Conservation (phyloP, 1,140 invertebrate genomes). For the Pararge aegeria region DNA sequence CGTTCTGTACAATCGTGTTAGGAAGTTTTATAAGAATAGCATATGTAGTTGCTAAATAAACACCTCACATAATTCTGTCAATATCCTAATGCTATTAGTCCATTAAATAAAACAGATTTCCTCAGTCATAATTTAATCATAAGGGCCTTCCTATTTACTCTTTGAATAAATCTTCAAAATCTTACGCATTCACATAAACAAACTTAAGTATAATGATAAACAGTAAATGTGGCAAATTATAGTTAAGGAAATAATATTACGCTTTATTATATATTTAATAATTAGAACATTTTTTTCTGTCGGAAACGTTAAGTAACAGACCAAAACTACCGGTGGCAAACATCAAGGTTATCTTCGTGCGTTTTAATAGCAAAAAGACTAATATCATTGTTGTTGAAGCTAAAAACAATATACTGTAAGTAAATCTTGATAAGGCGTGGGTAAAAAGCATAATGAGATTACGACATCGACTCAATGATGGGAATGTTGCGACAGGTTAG, state of each 20-base stretch:
- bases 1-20: too few species aligned
- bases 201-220: not conserved
- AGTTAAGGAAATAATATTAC: not conserved
- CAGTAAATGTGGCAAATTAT: not conserved
- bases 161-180: too few species aligned
- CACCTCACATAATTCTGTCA: too few species aligned
- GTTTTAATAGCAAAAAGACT: constrained; percentile 22
- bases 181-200: too few species aligned
- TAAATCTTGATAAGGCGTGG: constrained; percentile 49
- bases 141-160: too few species aligned
- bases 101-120: too few species aligned
- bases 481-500: constrained; percentile 53
- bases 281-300: not conserved
- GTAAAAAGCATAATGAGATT: constrained; percentile 51
- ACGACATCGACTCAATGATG: constrained; percentile 57
- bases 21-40: too few species aligned
- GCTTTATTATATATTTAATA: not conserved
- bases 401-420: constrained; percentile 33
- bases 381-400: constrained; percentile 30
- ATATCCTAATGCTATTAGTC: too few species aligned
- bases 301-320: constrained; percentile 6
- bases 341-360: constrained; percentile 25
- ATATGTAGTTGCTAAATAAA: too few species aligned
- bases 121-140: too few species aligned
- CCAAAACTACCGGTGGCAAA: constrained; percentile 6